Percentiles rank a stretch among this genome's conserved stretches.
Evolutionary conservation across 2,797 vertebrate genomes (phyloP).

Genomic region (Sebastes cheni): DNA sequence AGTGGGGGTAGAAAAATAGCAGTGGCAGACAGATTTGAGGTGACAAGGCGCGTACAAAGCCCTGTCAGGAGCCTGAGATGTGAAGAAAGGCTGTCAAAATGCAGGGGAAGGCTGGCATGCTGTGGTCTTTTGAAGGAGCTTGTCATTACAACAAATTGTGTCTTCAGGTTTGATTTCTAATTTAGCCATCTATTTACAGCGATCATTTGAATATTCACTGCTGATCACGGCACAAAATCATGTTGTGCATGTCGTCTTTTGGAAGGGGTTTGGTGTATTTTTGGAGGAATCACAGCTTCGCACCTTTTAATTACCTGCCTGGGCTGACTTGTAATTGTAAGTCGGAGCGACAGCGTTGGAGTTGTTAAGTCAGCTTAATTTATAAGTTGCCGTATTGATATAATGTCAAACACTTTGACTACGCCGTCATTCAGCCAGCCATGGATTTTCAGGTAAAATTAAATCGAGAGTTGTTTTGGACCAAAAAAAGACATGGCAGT

Average conservation of each 20-base stretch:
- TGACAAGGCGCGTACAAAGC: slow-evolving; percentile 72
- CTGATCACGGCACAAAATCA: slow-evolving; percentile 35
- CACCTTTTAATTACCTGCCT: slow-evolving; percentile 53
- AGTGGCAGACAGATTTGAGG: slow-evolving; percentile 68
- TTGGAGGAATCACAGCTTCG: slow-evolving; percentile 46
- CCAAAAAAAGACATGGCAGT: neutral
- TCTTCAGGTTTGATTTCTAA: slow-evolving; percentile 73
- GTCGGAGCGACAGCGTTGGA: neutral
- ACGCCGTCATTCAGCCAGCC: slow-evolving; percentile 2
- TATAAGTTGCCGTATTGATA: slow-evolving; percentile 18
- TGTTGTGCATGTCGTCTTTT: slow-evolving; percentile 1
- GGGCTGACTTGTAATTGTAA: slow-evolving; percentile 34
- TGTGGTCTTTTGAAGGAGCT: slow-evolving; percentile 74
- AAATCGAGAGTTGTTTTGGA: neutral
- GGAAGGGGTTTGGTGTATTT: slow-evolving; percentile 45
- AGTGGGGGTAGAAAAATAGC: slow-evolving; percentile 54
- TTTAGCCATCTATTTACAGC: slow-evolving; percentile 72
- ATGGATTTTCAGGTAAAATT: neutral
- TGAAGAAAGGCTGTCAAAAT: slow-evolving; percentile 76
- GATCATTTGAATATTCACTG: slow-evolving; percentile 59
- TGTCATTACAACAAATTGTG: slow-evolving; percentile 74
- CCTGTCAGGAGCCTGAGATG: slow-evolving; percentile 68
- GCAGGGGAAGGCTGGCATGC: slow-evolving; percentile 46
- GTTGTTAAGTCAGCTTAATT: slow-evolving; percentile 33
- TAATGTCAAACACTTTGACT: slow-evolving; percentile 13